Conservation (phyloP, 2,888 invertebrate genomes). For the Carpatolechia fugitivella region DNA sequence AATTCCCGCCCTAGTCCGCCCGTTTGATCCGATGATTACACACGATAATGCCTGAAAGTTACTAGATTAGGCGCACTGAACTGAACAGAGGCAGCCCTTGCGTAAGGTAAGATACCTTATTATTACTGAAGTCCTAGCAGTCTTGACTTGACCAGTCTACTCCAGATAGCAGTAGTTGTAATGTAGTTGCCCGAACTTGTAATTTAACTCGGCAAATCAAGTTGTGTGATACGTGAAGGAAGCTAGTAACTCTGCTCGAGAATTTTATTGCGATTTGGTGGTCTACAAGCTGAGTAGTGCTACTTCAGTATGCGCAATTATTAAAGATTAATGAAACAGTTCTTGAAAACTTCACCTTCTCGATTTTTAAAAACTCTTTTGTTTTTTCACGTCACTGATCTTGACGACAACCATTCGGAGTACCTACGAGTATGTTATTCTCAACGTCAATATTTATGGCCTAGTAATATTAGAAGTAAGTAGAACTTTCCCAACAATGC, state of each 20-base stretch:
- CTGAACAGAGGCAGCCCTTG: constrained; percentile 29
- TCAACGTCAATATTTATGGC: no score
- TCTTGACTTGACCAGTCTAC: not conserved
- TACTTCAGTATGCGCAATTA: no score
- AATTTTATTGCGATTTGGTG: not conserved
- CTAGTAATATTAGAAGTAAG: no score
- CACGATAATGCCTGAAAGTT: constrained; percentile 37
- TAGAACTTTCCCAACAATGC: no score
- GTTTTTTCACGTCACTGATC: no score
- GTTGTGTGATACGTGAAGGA: not conserved
- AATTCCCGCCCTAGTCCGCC: not conserved
- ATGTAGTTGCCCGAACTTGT: constrained; percentile 6
- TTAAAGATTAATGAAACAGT: no score
- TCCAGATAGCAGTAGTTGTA: not conserved
- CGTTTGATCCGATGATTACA: constrained; percentile 32
- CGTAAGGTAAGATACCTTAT: not conserved
- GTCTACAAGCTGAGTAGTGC: no score
- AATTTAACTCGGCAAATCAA: constrained; percentile 10
- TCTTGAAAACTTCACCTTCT: no score
- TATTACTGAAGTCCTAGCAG: not conserved
- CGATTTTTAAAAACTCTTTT: no score
- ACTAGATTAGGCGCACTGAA: constrained; percentile 34
- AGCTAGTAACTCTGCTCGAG: no score
- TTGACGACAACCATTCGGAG: no score
- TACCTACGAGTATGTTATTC: no score